Percentiles rank a stretch among this genome's conserved stretches.
Conservation (phyloP, 2,797 vertebrate genomes). For the Cuculus canorus region DNA sequence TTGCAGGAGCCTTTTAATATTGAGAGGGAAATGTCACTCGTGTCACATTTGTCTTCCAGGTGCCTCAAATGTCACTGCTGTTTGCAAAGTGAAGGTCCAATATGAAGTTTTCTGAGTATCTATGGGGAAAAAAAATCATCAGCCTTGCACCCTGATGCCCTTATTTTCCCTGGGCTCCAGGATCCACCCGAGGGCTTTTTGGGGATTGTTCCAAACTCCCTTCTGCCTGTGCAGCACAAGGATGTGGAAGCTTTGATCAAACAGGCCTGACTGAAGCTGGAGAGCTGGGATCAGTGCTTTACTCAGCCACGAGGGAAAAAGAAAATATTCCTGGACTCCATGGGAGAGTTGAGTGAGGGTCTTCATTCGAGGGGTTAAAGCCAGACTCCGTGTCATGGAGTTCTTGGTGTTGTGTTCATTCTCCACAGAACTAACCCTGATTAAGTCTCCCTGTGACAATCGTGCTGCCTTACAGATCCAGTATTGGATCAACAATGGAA, state of each 20-base stretch:
- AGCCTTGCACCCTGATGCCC: neutral
- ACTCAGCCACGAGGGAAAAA: neutral
- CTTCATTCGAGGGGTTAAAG: neutral
- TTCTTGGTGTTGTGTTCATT: neutral
- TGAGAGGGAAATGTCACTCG: neutral
- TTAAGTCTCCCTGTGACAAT: neutral
- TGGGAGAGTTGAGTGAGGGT: neutral
- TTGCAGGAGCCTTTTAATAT: constrained; percentile 7
- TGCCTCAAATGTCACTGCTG: constrained; percentile 40
- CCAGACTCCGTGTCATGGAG: neutral
- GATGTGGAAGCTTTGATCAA: neutral
- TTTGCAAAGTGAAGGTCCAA: constrained; percentile 3
- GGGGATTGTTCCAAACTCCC: neutral
- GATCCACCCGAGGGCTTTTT: accelerated
- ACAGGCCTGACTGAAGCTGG: neutral
- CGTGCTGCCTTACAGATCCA: neutral
- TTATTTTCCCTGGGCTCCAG: neutral
- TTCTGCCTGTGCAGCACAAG: neutral
- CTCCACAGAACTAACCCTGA: neutral
- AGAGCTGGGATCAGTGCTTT: neutral
- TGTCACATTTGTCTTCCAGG: constrained; percentile 9
- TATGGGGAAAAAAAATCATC: neutral
- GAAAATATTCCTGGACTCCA: neutral
- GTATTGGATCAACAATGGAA: neutral
- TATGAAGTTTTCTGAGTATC: constrained; percentile 29